These are phyloP conservation scores for Polymixis flavicincta DNA, from an alignment of 2,888 invertebrate genomes.

Conservation along the genomic window DNA sequence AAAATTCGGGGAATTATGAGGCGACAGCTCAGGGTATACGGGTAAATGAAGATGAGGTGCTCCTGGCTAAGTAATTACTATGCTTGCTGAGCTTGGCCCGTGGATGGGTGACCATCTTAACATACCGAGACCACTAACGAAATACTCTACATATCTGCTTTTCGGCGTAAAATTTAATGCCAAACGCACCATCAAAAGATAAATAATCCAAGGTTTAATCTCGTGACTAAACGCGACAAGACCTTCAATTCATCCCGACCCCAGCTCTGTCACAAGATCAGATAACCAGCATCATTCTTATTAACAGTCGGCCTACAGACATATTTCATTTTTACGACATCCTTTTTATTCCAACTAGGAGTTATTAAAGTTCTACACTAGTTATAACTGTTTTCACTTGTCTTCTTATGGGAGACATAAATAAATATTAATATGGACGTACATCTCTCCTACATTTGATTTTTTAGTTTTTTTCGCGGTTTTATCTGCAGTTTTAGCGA, in stretches of 20 bases:
- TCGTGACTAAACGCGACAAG: constrained; percentile 13
- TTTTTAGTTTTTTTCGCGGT: neutral
- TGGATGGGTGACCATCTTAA: too few relatives aligned
- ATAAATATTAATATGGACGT: constrained; percentile 7
- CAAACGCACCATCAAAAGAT: constrained; percentile 12
- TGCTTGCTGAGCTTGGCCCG: too few relatives aligned
- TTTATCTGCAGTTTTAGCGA: neutral
- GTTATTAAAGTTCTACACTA: constrained; percentile 32
- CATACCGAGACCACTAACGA: too few relatives aligned
- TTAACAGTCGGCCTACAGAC: constrained; percentile 42
- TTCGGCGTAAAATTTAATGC: neutral
- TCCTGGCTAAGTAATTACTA: too few relatives aligned
- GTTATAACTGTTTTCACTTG: neutral
- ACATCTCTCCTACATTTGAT: neutral
- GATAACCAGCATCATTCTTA: constrained; percentile 39
- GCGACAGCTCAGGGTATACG: too few relatives aligned
- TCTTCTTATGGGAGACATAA: neutral
- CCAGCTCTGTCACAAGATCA: constrained; percentile 51
- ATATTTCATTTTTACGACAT: constrained; percentile 61
- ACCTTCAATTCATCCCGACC: constrained; percentile 25
- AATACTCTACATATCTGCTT: neutral
- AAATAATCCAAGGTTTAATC: constrained; percentile 30
- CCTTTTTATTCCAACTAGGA: constrained; percentile 43
- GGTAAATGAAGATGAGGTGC: too few relatives aligned
- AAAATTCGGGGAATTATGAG: too few relatives aligned